phyloP scores from a whole-genome alignment of 2,113 vertebrate genomes.

The Chroicocephalus ridibundus region DNA sequence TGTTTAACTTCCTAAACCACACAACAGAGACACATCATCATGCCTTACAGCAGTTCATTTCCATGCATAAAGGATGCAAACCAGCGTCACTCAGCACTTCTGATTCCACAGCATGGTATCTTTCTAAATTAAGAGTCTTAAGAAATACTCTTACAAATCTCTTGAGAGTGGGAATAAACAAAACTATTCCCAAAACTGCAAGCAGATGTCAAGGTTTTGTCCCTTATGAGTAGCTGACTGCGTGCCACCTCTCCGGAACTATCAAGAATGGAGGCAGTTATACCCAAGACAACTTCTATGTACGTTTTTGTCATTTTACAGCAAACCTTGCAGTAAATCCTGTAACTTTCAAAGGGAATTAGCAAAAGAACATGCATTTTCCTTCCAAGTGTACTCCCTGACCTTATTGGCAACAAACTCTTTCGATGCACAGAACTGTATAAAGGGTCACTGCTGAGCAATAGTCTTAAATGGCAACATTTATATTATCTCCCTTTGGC shows the following conservation, averaged over 20 bases:
- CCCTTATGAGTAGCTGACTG: not conserved
- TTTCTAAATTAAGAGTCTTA: not conserved
- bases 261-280: not conserved
- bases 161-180: slow-evolving; percentile 22
- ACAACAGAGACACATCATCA: not conserved
- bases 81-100: not conserved
- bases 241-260: not conserved
- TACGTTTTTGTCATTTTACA: not conserved
- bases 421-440: not conserved
- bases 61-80: slow-evolving; percentile 17
- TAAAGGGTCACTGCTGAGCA: not conserved
- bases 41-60: slow-evolving; percentile 34
- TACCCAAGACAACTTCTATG: not conserved
- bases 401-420: not conserved
- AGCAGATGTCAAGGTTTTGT: not conserved
- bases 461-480: not conserved
- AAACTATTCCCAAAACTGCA: not conserved
- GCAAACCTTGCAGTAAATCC: not conserved
- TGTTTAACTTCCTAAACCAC: slow-evolving; percentile 25
- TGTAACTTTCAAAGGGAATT: not conserved
- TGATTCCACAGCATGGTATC: not conserved
- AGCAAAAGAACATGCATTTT: not conserved
- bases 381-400: not conserved
- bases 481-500: not conserved
- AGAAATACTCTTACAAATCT: slow-evolving; percentile 1